Conservation (phyloP, 2,113 vertebrate species). For the Spheniscus mendiculus region DNA sequence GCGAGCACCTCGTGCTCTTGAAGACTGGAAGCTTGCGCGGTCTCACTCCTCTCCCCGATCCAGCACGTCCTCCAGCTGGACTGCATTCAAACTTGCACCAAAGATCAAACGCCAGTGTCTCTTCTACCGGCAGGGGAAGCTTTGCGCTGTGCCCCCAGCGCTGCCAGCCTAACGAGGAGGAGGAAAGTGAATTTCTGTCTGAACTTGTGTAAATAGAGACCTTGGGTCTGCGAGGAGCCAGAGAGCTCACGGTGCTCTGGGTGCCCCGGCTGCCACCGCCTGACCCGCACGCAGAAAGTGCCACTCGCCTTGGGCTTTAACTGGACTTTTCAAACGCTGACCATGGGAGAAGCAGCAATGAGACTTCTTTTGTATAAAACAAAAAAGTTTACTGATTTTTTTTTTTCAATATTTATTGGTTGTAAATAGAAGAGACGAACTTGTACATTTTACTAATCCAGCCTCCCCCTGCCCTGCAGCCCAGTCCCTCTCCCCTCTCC, state of each 20-base stretch:
- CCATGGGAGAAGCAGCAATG: constrained; percentile 9
- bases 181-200: constrained; percentile 6
- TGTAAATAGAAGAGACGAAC: constrained; percentile 81
- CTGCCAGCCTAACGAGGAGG: background rate
- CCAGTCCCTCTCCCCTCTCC: background rate
- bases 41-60: background rate
- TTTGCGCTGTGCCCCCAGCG: background rate
- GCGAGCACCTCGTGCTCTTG: background rate
- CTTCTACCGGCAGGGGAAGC: background rate
- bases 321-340: background rate
- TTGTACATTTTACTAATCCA: constrained; percentile 81
- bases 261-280: background rate
- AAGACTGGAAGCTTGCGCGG: background rate
- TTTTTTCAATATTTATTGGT: constrained; percentile 81
- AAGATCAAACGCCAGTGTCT: constrained; percentile 73
- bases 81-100: constrained; percentile 70
- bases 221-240: fast-evolving
- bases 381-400: constrained; percentile 60
- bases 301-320: constrained; percentile 50
- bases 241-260: background rate
- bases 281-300: background rate
- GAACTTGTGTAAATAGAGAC: constrained; percentile 36
- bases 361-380: constrained; percentile 65
- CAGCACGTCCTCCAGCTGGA: background rate
- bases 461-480: constrained; percentile 7